Evolutionary conservation across 2,113 vertebrate genomes (phyloP).

Genomic region (Acanthochromis polyacanthus): DNA sequence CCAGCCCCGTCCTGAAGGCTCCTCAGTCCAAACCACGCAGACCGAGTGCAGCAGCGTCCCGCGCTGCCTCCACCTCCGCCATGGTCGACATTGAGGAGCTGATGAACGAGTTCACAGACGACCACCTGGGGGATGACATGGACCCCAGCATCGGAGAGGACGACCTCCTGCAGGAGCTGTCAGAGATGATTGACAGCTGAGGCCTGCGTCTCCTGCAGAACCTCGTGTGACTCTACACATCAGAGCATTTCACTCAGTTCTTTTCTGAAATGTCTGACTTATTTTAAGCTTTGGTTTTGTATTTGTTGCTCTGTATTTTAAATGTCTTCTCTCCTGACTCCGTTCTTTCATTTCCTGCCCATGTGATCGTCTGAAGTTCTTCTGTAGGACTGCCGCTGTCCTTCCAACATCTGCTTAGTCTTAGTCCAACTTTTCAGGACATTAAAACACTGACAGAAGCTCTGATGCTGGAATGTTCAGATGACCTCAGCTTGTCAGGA

Average conservation of each 20-base stretch:
- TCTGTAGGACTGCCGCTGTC: neutral
- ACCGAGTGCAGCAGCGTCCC: conserved; percentile 76
- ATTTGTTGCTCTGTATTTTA: conserved; percentile 10
- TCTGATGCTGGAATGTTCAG: neutral
- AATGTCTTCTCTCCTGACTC: neutral
- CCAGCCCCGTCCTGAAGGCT: conserved; percentile 60
- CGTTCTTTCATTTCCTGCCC: neutral
- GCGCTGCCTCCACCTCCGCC: too few species aligned
- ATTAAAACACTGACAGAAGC: neutral
- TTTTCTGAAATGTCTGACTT: neutral
- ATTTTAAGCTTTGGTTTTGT: conserved; percentile 19
- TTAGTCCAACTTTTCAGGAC: neutral
- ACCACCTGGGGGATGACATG: conserved; percentile 90
- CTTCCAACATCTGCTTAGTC: conserved; percentile 9
- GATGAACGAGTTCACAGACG: conserved; percentile 94
- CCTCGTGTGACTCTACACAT: conserved; percentile 7
- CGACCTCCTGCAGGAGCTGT: conserved; percentile 94
- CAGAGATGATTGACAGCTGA: conserved; percentile 96
- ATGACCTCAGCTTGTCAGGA: neutral
- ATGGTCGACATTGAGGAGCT: conserved; percentile 94
- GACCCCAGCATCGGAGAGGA: conserved; percentile 93
- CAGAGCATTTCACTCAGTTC: neutral
- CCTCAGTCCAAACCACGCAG: conserved; percentile 81
- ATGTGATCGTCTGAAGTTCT: neutral
- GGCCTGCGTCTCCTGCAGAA: too few species aligned